These are phyloP conservation scores for Zaprionus bogoriensis DNA, from an alignment of 2,888 invertebrate genomes.

Conservation along the genomic window DNA sequence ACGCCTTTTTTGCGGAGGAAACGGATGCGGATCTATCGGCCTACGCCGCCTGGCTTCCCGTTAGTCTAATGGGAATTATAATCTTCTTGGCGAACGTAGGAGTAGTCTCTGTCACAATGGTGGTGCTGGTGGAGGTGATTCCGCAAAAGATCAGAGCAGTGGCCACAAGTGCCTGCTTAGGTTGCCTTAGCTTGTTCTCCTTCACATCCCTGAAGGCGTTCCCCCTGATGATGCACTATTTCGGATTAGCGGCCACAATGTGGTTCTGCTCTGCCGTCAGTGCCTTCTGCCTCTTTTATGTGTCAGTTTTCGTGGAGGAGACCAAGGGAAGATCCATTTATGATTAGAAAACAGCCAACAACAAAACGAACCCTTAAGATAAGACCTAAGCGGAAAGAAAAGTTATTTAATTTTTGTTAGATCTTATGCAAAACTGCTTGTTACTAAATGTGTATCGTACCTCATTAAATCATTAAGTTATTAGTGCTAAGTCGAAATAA, in stretches of 20 bases:
- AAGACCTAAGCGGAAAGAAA: no score
- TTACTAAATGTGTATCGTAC: no score
- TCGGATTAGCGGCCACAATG: slow-evolving; percentile 72
- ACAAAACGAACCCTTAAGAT: neutral
- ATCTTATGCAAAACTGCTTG: no score
- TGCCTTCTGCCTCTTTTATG: slow-evolving; percentile 68
- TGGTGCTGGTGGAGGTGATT: slow-evolving; percentile 75
- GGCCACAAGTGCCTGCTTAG: slow-evolving; percentile 64
- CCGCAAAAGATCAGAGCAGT: slow-evolving; percentile 72
- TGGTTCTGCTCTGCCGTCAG: slow-evolving; percentile 66
- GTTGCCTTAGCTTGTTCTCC: slow-evolving; percentile 59
- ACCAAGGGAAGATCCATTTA: slow-evolving; percentile 75
- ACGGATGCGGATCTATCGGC: slow-evolving; percentile 42
- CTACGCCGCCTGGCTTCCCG: slow-evolving; percentile 68
- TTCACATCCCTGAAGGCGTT: slow-evolving; percentile 69
- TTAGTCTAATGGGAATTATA: slow-evolving; percentile 66
- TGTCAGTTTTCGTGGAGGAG: slow-evolving; percentile 69
- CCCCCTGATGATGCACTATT: slow-evolving; percentile 63
- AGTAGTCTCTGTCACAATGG: slow-evolving; percentile 68
- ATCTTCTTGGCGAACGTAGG: slow-evolving; percentile 77
- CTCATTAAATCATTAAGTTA: no score
- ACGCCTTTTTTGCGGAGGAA: slow-evolving; percentile 65
- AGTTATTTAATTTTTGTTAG: no score
- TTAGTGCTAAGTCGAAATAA: neutral
- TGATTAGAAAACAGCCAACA: slow-evolving; percentile 30